Evolutionary conservation across 1,140 invertebrate genomes (phyloP).

Genomic region (Ceratoteleas bidentatus): DNA sequence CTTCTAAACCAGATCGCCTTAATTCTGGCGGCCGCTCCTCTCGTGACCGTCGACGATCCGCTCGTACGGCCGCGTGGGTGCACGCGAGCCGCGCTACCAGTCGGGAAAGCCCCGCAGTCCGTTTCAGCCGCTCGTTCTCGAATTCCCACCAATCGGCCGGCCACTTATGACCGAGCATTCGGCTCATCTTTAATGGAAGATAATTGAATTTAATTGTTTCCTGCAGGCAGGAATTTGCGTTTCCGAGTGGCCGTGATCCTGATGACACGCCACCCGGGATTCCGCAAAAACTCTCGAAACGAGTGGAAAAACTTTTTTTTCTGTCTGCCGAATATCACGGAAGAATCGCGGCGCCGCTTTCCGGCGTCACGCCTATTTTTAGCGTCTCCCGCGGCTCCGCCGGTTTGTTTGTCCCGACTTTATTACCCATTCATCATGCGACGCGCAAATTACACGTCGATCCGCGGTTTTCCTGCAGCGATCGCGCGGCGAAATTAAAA

Average conservation of each 20-base stretch:
- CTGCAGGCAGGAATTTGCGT: conserved; percentile 63
- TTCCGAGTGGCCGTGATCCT: conserved; percentile 7
- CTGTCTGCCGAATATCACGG: too few relatives aligned
- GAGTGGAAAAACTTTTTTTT: too few relatives aligned
- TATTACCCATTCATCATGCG: too few relatives aligned
- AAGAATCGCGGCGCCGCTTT: too few relatives aligned
- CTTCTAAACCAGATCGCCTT: conserved; percentile 67
- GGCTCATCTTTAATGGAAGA: conserved; percentile 76
- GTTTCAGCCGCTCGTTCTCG: conserved; percentile 70
- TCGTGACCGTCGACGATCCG: conserved; percentile 56
- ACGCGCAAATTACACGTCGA: too few relatives aligned
- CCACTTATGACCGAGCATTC: conserved; percentile 69
- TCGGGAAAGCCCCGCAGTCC: conserved; percentile 66
- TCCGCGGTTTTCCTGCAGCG: not conserved
- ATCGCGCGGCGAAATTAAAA: too few relatives aligned
- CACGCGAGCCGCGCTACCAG: conserved; percentile 70
- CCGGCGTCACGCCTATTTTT: too few relatives aligned
- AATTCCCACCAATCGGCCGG: conserved; percentile 71
- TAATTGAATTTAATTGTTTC: conserved; percentile 77
- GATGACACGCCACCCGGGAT: conserved; percentile 20
- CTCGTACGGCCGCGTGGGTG: conserved; percentile 72
- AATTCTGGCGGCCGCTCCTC: conserved; percentile 48
- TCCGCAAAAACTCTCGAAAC: conserved; percentile 4
- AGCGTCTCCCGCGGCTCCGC: too few relatives aligned
- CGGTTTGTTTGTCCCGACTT: too few relatives aligned